phyloP scores from a whole-genome alignment of 30 jellyfish, hydroid and myxozoan genomes.

The Cassiopea xamachana region DNA sequence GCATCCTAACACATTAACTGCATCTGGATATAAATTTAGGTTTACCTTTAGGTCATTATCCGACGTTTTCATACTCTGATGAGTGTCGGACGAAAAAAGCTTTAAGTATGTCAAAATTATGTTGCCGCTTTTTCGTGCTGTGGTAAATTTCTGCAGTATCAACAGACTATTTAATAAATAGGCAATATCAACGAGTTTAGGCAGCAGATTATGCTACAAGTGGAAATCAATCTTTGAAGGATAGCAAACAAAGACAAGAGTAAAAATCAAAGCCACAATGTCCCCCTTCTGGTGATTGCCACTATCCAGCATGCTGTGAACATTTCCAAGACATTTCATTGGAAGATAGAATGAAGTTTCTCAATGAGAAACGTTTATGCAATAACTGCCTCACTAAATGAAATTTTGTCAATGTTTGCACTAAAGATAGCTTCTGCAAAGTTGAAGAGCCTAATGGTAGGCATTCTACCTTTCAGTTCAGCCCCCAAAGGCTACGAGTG shows the following conservation, averaged over 20 bases:
- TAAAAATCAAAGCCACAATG: neutral
- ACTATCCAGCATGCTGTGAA: neutral
- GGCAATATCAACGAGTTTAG: no score
- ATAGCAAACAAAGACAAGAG: neutral
- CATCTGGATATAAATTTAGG: no score
- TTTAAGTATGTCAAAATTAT: no score
- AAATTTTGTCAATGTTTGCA: neutral
- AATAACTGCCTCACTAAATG: neutral
- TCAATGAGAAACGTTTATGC: neutral
- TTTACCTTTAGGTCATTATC: no score
- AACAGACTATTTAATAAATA: no score
- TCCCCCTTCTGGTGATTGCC: neutral
- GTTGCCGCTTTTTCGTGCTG: no score
- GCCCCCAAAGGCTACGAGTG: neutral
- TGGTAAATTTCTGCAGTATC: no score
- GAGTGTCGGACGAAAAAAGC: no score
- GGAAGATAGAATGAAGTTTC: neutral
- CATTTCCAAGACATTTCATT: neutral
- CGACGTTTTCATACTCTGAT: no score
- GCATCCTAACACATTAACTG: no score
- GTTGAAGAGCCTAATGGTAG: neutral
- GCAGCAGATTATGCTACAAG: no score
- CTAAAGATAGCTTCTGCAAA: slow-evolving; percentile 11
- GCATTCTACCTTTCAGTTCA: slow-evolving; percentile 11
- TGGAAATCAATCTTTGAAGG: neutral